phyloP scores from a whole-genome alignment of 1,140 invertebrate species.

The Lerema accius region DNA sequence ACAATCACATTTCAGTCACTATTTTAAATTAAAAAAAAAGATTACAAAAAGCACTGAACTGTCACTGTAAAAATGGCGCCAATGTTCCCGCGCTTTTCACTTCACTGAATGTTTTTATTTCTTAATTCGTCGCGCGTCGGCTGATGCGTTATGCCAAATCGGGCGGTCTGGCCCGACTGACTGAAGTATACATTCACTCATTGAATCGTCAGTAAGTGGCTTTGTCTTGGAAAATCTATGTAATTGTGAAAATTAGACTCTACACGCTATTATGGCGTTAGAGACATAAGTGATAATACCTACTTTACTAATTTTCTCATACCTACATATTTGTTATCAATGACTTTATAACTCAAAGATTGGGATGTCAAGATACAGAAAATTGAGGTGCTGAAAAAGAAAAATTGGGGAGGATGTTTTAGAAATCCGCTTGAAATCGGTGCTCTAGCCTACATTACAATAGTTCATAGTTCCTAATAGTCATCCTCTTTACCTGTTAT shows the following conservation, averaged over 20 bases:
- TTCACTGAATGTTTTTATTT: slow-evolving; percentile 14
- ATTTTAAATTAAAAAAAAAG: background rate
- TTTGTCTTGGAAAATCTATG: slow-evolving; percentile 4
- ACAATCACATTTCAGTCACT: slow-evolving; percentile 41
- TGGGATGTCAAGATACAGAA: too few relatives aligned
- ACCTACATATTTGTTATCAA: too few relatives aligned
- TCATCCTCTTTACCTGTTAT: too few relatives aligned
- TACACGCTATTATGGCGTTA: slow-evolving; percentile 1
- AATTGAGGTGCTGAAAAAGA: too few relatives aligned
- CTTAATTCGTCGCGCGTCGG: slow-evolving; percentile 1
- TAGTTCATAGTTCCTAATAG: too few relatives aligned
- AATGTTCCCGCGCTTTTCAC: slow-evolving; percentile 13
- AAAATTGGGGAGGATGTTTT: too few relatives aligned
- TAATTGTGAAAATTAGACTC: slow-evolving; percentile 3
- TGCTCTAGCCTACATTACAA: too few relatives aligned
- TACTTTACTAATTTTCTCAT: background rate
- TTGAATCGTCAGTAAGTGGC: slow-evolving; percentile 5
- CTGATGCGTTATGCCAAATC: slow-evolving; percentile 5
- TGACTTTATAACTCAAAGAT: too few relatives aligned
- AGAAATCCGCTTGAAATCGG: too few relatives aligned
- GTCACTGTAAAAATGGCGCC: slow-evolving; percentile 36
- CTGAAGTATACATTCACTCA: slow-evolving; percentile 5
- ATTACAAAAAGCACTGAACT: slow-evolving; percentile 34
- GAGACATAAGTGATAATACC: background rate
- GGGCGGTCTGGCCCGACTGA: slow-evolving; percentile 3